Conservation (phyloP, 1,140 invertebrate genomes). For the Rhopalosiphum padi region DNA sequence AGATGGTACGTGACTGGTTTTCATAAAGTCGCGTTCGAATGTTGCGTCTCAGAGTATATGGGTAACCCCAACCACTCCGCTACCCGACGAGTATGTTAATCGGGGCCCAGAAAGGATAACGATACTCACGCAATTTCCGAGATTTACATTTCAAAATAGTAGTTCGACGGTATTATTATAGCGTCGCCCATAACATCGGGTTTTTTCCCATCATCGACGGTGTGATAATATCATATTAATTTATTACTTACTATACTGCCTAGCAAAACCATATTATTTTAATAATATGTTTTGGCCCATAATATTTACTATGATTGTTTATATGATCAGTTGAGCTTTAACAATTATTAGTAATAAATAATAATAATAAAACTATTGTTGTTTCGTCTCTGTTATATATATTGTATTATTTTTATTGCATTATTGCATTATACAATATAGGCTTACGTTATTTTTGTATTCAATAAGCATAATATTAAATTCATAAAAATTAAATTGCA, state of each 20-base stretch:
- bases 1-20: not conserved
- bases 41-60: not conserved
- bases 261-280: not conserved
- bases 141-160: conserved; percentile 1
- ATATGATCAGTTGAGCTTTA: no score
- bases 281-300: not conserved
- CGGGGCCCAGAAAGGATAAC: not conserved
- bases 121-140: not conserved
- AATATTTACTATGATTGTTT: not conserved
- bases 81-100: not conserved
- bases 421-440: no score
- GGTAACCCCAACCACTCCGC: not conserved
- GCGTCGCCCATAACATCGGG: not conserved
- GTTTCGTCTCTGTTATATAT: no score
- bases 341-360: no score
- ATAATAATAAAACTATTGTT: no score
- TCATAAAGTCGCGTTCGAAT: not conserved
- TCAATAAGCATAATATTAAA: no score
- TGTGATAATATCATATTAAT: no score
- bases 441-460: no score
- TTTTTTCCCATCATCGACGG: not conserved
- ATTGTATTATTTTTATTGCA: no score
- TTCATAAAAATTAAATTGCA: no score
- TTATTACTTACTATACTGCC: no score
- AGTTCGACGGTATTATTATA: not conserved